A percentile compares a stretch with the other conserved stretches of the same genome.
Conservation (phyloP, 2,888 invertebrate species). For the Chirona hameri region DNA sequence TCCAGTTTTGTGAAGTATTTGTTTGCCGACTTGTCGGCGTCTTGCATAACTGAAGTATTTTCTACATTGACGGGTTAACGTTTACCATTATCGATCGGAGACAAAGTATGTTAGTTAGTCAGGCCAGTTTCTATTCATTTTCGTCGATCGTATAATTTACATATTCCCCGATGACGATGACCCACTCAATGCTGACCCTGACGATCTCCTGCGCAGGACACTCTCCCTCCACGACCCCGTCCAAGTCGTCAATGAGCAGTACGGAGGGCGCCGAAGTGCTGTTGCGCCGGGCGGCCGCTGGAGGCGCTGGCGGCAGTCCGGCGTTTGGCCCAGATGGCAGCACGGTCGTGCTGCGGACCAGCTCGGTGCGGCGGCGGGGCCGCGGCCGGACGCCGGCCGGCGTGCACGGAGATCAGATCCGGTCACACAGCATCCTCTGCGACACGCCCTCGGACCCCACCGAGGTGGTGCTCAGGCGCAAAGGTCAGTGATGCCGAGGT, state of each 20-base stretch:
- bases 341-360: background rate
- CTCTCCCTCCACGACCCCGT: background rate
- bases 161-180: no score
- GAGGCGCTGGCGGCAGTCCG: background rate
- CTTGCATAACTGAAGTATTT: no score
- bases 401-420: background rate
- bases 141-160: no score
- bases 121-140: no score
- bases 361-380: background rate
- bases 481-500: no score
- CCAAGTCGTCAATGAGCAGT: background rate
- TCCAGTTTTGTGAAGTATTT: no score
- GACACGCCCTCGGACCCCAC: background rate
- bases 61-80: no score
- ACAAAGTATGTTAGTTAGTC: no score
- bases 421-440: background rate
- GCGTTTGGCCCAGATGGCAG: background rate
- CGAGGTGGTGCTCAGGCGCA: background rate
- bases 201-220: background rate
- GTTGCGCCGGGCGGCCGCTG: background rate
- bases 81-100: no score
- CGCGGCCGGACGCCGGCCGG: background rate
- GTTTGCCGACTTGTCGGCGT: no score
- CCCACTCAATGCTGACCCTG: no score
- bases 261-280: background rate